Evolutionary conservation across 2,113 vertebrate genomes (phyloP).

Genomic region (Etheostoma spectabile): DNA sequence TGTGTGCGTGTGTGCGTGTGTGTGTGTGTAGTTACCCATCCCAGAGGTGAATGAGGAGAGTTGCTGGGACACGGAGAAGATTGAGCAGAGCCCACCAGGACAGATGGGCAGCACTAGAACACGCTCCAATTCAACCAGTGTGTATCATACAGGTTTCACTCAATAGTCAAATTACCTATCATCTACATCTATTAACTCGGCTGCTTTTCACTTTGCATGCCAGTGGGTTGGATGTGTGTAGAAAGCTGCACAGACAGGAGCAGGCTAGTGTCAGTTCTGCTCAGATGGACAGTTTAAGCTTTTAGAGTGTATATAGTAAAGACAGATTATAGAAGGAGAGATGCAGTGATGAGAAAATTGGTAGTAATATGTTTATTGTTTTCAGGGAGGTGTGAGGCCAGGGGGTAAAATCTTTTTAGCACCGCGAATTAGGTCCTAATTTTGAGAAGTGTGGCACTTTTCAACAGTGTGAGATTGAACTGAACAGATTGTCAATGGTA

Average conservation of each 20-base stretch:
- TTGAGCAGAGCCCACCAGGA: slow-evolving; percentile 69
- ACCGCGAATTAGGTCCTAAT: slow-evolving; percentile 25
- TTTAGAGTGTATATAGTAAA: slow-evolving; percentile 9
- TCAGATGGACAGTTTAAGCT: background rate
- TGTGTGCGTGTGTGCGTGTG: slow-evolving; percentile 29
- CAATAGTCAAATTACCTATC: background rate
- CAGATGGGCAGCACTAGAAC: slow-evolving; percentile 82
- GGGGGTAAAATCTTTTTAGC: background rate
- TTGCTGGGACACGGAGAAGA: slow-evolving; percentile 68
- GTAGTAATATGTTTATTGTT: slow-evolving; percentile 33
- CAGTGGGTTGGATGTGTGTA: background rate
- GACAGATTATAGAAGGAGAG: background rate
- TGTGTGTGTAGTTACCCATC: slow-evolving; percentile 80
- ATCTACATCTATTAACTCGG: background rate
- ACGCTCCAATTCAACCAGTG: slow-evolving; percentile 91
- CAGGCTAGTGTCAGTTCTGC: background rate
- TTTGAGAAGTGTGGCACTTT: background rate
- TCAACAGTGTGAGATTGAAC: background rate
- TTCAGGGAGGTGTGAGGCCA: slow-evolving; percentile 13
- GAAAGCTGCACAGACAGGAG: background rate
- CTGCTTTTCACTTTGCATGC: background rate
- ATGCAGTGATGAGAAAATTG: background rate
- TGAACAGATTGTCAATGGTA: background rate
- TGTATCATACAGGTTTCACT: slow-evolving; percentile 58
- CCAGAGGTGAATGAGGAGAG: slow-evolving; percentile 82